phyloP scores from a whole-genome alignment of 2,797 vertebrate genomes.

The Chromobotia macracanthus region DNA sequence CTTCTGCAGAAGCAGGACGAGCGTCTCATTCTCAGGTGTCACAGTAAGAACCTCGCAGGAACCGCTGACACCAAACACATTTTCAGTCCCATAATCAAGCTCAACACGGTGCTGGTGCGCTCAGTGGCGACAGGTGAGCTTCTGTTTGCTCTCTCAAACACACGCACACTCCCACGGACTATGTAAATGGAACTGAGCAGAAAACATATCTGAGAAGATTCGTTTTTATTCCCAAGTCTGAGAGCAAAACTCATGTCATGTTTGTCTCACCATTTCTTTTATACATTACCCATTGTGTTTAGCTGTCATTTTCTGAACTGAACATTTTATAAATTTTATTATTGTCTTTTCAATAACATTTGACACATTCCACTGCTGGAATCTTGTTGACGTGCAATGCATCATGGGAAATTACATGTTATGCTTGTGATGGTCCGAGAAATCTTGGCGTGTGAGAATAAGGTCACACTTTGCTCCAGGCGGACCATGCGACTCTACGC shows the following conservation, averaged over 20 bases:
- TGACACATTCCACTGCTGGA: neutral
- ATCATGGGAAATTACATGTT: neutral
- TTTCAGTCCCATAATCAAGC: slow-evolving; percentile 95
- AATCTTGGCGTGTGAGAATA: too few relatives aligned
- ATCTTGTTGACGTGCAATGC: neutral
- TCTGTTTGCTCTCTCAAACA: slow-evolving; percentile 10
- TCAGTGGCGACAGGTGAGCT: slow-evolving; percentile 91
- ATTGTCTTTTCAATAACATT: neutral
- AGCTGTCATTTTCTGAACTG: too few relatives aligned
- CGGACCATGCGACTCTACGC: neutral
- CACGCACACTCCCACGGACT: neutral
- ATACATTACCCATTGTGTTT: too few relatives aligned
- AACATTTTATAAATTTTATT: neutral
- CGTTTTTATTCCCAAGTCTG: too few relatives aligned
- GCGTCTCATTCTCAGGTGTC: slow-evolving; percentile 87
- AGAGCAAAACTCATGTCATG: too few relatives aligned
- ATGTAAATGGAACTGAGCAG: too few relatives aligned
- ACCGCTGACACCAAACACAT: slow-evolving; percentile 90
- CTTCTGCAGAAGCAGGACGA: slow-evolving; percentile 96
- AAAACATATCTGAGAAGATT: too few relatives aligned
- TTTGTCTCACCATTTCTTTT: too few relatives aligned
- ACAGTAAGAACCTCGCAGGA: slow-evolving; percentile 89
- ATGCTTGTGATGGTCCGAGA: too few relatives aligned
- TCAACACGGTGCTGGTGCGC: slow-evolving; percentile 92
- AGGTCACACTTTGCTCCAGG: neutral